These are phyloP conservation scores for Austrofundulus limnaeus DNA, from an alignment of 2,113 vertebrate genomes.

Conservation along the genomic window DNA sequence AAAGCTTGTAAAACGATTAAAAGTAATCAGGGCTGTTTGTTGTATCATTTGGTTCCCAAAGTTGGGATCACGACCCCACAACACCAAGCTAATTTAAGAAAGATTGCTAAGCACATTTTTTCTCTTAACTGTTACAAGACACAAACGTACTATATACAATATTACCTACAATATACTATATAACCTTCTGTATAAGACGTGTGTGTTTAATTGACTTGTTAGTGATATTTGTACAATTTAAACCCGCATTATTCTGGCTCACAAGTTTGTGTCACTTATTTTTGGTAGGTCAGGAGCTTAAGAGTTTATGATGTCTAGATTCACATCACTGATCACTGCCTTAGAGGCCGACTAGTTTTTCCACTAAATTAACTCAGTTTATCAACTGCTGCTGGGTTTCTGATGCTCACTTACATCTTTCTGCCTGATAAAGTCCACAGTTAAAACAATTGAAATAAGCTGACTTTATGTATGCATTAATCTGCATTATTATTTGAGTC, in stretches of 20 bases:
- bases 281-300: not conserved
- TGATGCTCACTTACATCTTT: slow-evolving; percentile 52
- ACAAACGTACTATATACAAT: not conserved
- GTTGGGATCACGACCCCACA: not conserved
- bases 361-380: slow-evolving; percentile 59
- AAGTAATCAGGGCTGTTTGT: slow-evolving; percentile 7
- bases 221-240: not conserved
- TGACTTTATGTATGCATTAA: not conserved
- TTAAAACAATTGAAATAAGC: not conserved
- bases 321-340: slow-evolving; percentile 56
- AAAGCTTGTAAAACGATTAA: not conserved
- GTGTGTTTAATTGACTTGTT: not conserved
- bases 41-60: not conserved
- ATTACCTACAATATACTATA: too few species aligned
- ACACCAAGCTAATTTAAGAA: not conserved
- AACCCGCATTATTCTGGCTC: not conserved
- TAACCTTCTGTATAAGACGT: too few species aligned
- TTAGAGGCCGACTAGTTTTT: slow-evolving; percentile 43
- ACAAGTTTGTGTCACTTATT: not conserved
- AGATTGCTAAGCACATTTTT: not conserved
- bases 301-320: slow-evolving; percentile 9
- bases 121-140: not conserved
- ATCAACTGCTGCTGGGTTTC: slow-evolving; percentile 46
- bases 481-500: not conserved
- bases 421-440: slow-evolving; percentile 40